Conservation (phyloP, 2,888 invertebrate genomes). For the Cotesia congregata region DNA sequence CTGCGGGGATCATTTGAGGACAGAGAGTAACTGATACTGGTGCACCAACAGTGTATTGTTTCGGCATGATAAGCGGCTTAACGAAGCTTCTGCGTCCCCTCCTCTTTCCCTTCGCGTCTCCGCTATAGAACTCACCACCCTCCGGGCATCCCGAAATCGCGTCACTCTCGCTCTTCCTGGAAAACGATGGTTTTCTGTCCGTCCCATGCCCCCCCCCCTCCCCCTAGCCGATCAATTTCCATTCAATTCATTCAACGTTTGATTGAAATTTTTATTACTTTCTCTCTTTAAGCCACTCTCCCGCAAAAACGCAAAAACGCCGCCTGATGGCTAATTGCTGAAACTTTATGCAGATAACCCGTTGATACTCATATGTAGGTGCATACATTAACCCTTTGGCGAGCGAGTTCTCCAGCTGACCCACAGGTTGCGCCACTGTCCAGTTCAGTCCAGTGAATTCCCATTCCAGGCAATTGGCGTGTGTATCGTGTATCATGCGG, state of each 20-base stretch:
- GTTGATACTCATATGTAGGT: conserved; percentile 42
- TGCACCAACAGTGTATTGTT: conserved; percentile 70
- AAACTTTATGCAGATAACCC: not conserved
- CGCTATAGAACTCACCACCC: conserved; percentile 29
- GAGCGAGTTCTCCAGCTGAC: conserved; percentile 55
- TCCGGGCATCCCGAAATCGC: not conserved
- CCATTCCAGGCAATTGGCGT: conserved; percentile 39
- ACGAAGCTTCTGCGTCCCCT: conserved; percentile 61
- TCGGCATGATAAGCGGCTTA: conserved; percentile 71
- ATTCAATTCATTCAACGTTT: not conserved
- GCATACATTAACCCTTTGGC: conserved; percentile 61
- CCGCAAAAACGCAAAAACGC: not conserved
- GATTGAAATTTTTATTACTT: not conserved
- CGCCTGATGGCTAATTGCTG: not conserved
- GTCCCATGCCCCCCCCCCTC: too few species aligned
- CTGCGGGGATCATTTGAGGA: conserved; percentile 46
- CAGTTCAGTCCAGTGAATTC: conserved; percentile 59
- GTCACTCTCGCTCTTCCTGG: conserved; percentile 36
- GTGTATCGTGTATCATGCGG: conserved; percentile 52
- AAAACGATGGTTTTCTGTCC: not conserved
- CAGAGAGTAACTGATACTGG: conserved; percentile 67
- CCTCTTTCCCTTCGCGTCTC: conserved; percentile 37
- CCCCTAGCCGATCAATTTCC: not conserved
- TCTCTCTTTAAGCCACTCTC: not conserved
- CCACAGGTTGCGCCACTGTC: conserved; percentile 66